These are phyloP conservation scores for Saguinus midas DNA, from an alignment of 2,113 vertebrate species.

Conservation along the genomic window DNA sequence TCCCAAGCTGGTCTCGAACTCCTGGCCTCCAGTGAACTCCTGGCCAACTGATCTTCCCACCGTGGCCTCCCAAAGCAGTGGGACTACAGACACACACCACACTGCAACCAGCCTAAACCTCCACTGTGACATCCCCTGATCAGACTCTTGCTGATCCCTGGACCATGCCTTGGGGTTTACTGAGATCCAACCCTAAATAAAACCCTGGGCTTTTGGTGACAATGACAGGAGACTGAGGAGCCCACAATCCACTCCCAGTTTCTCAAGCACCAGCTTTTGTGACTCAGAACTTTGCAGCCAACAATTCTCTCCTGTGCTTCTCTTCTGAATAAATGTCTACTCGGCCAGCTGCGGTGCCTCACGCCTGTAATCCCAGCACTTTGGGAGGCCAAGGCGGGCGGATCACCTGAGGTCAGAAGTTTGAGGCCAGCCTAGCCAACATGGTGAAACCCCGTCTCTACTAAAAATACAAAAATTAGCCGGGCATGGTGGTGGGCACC, in stretches of 20 bases:
- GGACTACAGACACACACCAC: background rate
- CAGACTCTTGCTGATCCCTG: background rate
- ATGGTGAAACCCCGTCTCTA: background rate
- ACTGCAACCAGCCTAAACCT: background rate
- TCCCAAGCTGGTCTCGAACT: background rate
- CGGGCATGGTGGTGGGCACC: fast-evolving
- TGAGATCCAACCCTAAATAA: background rate
- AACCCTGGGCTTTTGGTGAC: background rate
- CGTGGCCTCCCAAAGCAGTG: background rate
- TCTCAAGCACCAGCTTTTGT: background rate
- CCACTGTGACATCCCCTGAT: background rate
- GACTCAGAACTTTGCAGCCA: background rate
- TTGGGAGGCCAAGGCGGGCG: too few species aligned
- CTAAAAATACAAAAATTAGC: background rate
- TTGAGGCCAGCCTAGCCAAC: background rate
- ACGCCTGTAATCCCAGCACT: too few species aligned
- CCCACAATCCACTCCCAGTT: background rate
- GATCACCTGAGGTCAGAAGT: too few species aligned
- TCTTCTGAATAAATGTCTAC: background rate
- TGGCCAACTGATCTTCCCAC: background rate
- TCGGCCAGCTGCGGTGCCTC: background rate
- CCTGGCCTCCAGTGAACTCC: background rate
- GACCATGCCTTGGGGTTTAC: background rate
- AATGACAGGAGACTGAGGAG: fast-evolving
- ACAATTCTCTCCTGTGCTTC: background rate